phyloP scores from a whole-genome alignment of 2,113 vertebrate species.

The Monopterus albus region DNA sequence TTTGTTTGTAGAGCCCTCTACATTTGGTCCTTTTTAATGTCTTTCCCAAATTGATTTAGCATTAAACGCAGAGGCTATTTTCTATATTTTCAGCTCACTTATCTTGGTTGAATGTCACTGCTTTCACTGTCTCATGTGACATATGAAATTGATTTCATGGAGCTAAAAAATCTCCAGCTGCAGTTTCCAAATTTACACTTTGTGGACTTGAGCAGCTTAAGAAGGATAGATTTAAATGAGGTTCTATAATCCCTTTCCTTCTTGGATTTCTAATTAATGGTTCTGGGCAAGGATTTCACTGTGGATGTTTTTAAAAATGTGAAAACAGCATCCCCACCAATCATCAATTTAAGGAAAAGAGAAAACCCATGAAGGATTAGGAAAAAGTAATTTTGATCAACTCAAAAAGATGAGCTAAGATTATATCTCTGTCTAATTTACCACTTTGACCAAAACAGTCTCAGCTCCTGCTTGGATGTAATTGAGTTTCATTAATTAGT shows the following conservation, averaged over 20 bases:
- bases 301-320: conserved; percentile 38
- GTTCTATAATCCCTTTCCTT: conserved; percentile 59
- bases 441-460: conserved; percentile 1
- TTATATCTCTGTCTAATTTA: neutral
- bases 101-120: conserved; percentile 41
- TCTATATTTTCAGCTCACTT: conserved; percentile 38
- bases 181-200: conserved; percentile 39
- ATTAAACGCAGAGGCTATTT: conserved; percentile 10
- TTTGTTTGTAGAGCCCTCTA: neutral
- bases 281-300: conserved; percentile 62
- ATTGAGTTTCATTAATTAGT: neutral
- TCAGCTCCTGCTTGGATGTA: neutral
- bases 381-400: conserved; percentile 18
- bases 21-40: neutral
- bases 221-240: conserved; percentile 55
- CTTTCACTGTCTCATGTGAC: conserved; percentile 48
- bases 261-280: conserved; percentile 69
- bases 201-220: conserved; percentile 62
- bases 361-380: conserved; percentile 46
- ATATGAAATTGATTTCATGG: conserved; percentile 65
- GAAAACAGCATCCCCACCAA: conserved; percentile 14
- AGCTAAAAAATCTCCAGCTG: conserved; percentile 48
- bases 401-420: conserved; percentile 7
- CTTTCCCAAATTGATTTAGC: conserved; percentile 16
- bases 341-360: conserved; percentile 2